Evolutionary conservation across 2,113 vertebrate species (phyloP).

Genomic region (Eulacestoma nigropectus): DNA sequence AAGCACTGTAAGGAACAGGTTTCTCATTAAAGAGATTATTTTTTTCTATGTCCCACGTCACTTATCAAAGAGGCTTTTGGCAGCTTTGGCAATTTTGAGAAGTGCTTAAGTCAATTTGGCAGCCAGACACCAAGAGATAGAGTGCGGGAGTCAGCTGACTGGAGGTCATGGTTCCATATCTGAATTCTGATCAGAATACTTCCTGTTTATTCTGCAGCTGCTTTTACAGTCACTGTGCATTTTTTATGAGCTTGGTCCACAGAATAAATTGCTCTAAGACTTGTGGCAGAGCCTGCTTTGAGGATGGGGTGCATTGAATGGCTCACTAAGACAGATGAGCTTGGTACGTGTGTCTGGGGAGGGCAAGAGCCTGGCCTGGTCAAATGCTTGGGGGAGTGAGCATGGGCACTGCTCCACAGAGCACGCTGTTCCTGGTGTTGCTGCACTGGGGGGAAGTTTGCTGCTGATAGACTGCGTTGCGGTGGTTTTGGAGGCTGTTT

Average conservation of each 20-base stretch:
- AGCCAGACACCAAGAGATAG: not conserved
- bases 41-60: not conserved
- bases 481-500: not conserved
- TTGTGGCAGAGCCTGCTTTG: not conserved
- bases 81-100: not conserved
- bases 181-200: not conserved
- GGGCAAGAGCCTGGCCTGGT: accelerated
- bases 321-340: not conserved
- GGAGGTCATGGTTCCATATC: not conserved
- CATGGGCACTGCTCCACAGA: accelerated
- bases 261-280: not conserved
- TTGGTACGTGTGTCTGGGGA: no score
- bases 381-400: accelerated
- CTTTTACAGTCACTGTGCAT: accelerated
- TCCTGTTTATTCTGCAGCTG: not conserved
- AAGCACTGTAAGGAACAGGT: not conserved
- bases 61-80: constrained; percentile 11
- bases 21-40: not conserved
- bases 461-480: accelerated
- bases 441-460: not conserved
- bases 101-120: constrained; percentile 16
- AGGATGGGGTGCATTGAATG: not conserved
- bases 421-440: not conserved
- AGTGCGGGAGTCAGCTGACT: not conserved
- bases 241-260: not conserved